phyloP scores from a whole-genome alignment of 2,113 vertebrate genomes.

The Galemys pyrenaicus region DNA sequence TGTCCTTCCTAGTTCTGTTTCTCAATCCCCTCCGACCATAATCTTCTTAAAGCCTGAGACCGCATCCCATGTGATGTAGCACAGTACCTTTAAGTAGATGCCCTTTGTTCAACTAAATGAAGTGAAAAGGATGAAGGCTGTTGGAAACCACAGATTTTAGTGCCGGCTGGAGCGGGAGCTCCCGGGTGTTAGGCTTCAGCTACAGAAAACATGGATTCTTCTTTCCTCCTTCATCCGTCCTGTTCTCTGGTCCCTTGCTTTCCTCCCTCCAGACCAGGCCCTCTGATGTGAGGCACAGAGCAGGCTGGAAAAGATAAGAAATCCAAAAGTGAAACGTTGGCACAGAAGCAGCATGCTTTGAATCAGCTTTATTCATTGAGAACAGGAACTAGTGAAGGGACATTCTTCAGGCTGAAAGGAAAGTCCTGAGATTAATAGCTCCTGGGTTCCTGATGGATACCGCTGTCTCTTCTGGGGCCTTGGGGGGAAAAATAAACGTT shows the following conservation, averaged over 20 bases:
- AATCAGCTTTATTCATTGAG: conserved; percentile 10
- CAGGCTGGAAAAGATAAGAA: conserved; percentile 50
- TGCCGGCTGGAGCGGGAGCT: not conserved
- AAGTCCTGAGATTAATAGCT: not conserved
- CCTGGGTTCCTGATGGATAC: conserved; percentile 33
- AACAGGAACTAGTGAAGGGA: conserved; percentile 11
- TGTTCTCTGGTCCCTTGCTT: not conserved
- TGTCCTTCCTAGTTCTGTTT: not conserved
- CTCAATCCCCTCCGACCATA: not conserved
- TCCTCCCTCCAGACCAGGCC: not conserved
- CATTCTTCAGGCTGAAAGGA: conserved; percentile 65
- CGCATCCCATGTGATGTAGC: not conserved
- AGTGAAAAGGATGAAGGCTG: conserved; percentile 30
- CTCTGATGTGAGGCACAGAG: conserved; percentile 43
- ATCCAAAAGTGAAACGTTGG: conserved; percentile 63
- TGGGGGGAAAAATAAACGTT: not conserved
- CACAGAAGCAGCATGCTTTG: conserved; percentile 30
- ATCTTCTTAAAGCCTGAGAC: conserved; percentile 16
- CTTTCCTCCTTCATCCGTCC: not conserved
- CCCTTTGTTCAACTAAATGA: not conserved
- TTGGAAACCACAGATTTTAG: conserved; percentile 41
- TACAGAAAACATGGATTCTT: conserved; percentile 1
- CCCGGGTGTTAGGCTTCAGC: not conserved
- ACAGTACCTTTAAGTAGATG: not conserved
- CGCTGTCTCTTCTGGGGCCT: conserved; percentile 37